These are phyloP conservation scores for Aurelia aurita complex sp. Pacific DNA, from an alignment of 30 jellyfish, hydroid and myxozoan species.

Conservation along the genomic window DNA sequence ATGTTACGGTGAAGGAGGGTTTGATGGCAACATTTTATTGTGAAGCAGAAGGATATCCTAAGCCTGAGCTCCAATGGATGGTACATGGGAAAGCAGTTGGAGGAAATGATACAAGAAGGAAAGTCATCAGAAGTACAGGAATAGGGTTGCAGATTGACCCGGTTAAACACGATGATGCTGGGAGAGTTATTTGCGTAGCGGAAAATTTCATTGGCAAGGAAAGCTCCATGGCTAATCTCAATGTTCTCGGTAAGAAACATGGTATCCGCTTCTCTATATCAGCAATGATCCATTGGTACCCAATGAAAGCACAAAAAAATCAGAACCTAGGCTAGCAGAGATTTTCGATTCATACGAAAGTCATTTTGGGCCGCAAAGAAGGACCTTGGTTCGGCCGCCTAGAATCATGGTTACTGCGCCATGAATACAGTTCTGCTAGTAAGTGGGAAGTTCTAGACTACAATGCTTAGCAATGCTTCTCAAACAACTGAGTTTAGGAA, in stretches of 20 bases:
- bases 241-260: slow-evolving; percentile 14
- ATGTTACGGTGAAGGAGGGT: slow-evolving; percentile 37
- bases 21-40: slow-evolving; percentile 28
- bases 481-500: too few species aligned
- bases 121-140: background rate
- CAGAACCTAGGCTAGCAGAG: too few species aligned
- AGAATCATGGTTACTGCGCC: too few species aligned
- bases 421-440: too few species aligned
- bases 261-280: too few species aligned
- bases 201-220: slow-evolving; percentile 34
- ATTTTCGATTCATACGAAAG: too few species aligned
- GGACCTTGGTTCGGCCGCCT: too few species aligned
- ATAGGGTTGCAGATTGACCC: slow-evolving; percentile 11
- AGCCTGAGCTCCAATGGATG: slow-evolving; percentile 36
- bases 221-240: slow-evolving; percentile 15
- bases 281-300: too few species aligned
- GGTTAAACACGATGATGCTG: slow-evolving; percentile 25
- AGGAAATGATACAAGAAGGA: background rate
- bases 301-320: too few species aligned
- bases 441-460: too few species aligned
- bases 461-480: too few species aligned
- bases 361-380: too few species aligned
- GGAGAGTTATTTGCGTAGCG: slow-evolving; percentile 28
- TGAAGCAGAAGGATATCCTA: slow-evolving; percentile 47
- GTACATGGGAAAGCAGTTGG: slow-evolving; percentile 12